Conservation (phyloP, 2,888 invertebrate genomes). For the Clusia tigrina region DNA sequence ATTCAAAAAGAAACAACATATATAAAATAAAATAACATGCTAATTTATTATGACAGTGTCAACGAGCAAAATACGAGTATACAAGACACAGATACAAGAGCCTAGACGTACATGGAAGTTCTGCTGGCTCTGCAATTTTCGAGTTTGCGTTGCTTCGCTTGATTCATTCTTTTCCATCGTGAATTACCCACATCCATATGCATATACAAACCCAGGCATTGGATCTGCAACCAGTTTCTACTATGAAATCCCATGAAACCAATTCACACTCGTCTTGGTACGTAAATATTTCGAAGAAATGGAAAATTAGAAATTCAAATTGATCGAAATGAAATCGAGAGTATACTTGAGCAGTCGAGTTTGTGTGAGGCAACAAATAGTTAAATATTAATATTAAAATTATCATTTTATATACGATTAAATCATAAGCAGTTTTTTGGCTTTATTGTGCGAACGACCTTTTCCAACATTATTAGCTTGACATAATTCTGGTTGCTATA, state of each 20-base stretch:
- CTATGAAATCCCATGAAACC: not conserved
- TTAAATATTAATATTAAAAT: too few species aligned
- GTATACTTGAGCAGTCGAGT: not conserved
- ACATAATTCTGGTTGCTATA: not conserved
- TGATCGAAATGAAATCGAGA: constrained; percentile 25
- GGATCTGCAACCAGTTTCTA: not conserved
- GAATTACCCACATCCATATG: not conserved
- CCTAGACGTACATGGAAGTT: too few species aligned
- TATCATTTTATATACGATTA: too few species aligned
- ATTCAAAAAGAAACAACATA: too few species aligned
- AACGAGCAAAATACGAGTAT: too few species aligned
- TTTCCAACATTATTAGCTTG: not conserved
- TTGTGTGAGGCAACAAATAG: not conserved
- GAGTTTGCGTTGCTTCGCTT: not conserved
- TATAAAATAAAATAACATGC: constrained; percentile 14
- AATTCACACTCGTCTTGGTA: not conserved
- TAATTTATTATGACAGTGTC: constrained; percentile 10
- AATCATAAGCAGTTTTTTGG: too few species aligned
- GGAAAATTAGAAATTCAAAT: constrained; percentile 16
- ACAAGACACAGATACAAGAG: too few species aligned
- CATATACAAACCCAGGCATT: not conserved
- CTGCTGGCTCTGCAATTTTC: not conserved
- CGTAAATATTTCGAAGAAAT: not conserved
- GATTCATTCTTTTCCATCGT: not conserved
- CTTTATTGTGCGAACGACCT: constrained; percentile 22